Evolutionary conservation across 2,888 invertebrate species (phyloP), one percentile per base, ranked within the genome.

Genomic region (Corythucha ciliata): DNA sequence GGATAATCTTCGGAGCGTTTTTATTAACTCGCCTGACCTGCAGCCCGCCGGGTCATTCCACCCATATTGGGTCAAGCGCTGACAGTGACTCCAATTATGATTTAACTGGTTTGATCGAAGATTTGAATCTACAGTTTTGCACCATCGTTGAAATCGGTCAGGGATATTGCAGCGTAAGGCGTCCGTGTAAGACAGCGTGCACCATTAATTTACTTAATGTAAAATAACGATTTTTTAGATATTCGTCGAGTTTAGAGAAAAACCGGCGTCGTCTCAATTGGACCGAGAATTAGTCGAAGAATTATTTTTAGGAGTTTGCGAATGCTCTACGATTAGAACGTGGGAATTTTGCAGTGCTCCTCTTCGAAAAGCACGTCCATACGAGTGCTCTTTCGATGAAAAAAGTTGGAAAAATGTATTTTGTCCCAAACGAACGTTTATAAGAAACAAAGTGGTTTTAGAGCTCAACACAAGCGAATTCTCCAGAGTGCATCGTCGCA

Each of bases 101-200:
- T 42, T 39, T 58, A 8, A 54, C 56, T 22, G 33, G 50, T 12
- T 48, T 58, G 10, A 44, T 58, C 8, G 36, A 27, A 22, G 41
- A 66, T 49, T 60, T 72, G 36, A 65, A 71, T 59, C 62, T 72
- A 26, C 70, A 72, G 61, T 68, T 68, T 32, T 72, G 72, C 54
- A 68, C 66, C 25, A 65, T 72, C 49, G 68, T 72, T 12, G 71
- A 70, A 59, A 67, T 72, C 48, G 71, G 72, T 16, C 67, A 72
- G 57, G 66, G 66, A 57, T 69, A 67, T 62, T 71, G 68, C 59
- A 69, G 69, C 40, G 71, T 71, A 40, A 20, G 16, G 4, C 12
- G 16, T 6, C 6, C 20, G 6, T 4, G 2, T 40, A 21, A 7
- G 5, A 40, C 7, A 2, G 1, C 7, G 2, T 40, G 12, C 4